Percentiles rank a stretch among this genome's conserved stretches.
phyloP scores from a whole-genome alignment of 53 echinoderm and acorn worm species.

The Glandiceps talaboti region DNA sequence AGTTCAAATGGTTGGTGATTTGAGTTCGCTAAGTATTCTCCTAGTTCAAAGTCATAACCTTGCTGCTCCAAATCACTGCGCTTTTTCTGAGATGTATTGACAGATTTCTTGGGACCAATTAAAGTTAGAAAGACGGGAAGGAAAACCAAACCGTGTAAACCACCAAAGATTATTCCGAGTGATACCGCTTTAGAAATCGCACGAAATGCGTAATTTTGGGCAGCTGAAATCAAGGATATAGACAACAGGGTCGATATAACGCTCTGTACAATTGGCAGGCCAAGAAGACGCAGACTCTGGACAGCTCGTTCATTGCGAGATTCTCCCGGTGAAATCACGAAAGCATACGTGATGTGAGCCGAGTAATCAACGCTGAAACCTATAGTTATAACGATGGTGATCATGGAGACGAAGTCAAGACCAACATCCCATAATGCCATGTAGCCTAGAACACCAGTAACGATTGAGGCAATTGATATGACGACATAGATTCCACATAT shows the following conservation, averaged over 20 bases:
- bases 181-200: slow-evolving; percentile 58
- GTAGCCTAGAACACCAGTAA: slow-evolving; percentile 41
- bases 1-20: no score
- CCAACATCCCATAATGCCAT: slow-evolving; percentile 43
- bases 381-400: slow-evolving; percentile 44
- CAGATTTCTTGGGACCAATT: slow-evolving; percentile 48
- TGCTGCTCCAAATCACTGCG: no score
- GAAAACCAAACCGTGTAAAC: slow-evolving; percentile 1
- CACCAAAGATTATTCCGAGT: slow-evolving; percentile 38
- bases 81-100: no score
- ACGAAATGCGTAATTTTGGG: neutral
- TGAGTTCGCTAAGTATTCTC: no score
- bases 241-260: neutral
- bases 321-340: slow-evolving; percentile 10
- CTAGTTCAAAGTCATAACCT: no score
- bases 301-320: neutral
- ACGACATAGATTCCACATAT: slow-evolving; percentile 31
- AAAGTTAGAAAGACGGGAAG: slow-evolving; percentile 4
- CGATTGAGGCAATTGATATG: slow-evolving; percentile 40
- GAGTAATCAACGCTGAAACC: slow-evolving; percentile 78
- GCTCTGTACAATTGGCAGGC: slow-evolving; percentile 1
- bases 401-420: slow-evolving; percentile 59
- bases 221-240: neutral
- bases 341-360: slow-evolving; percentile 54
- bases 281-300: neutral